Base-by-base conservation (phyloP, 2,797 vertebrate species). In the Merluccius polli region DNA sequence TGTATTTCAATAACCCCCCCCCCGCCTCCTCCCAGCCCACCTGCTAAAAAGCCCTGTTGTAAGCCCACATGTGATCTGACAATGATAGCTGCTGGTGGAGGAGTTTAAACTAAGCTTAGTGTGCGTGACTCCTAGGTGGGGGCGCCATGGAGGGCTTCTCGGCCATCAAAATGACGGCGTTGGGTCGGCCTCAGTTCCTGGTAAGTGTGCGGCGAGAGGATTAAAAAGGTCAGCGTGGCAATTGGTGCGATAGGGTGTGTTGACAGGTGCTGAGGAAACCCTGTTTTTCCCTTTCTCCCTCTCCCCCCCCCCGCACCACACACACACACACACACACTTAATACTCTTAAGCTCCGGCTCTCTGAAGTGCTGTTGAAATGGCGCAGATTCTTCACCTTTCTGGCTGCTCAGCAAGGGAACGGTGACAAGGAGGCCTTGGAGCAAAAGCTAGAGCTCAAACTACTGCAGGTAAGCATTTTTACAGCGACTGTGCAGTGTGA, bases 141-240 rank as follows among this genome's bases (percentile, higher is more conserved):
- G 94, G 93, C 86, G 94, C 95, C 0, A 87, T 94, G 32, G 93
- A 96, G 0, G 94, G 95, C 29, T 99, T 99, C 86, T 92, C 94
- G 0, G 97, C 96, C 85, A 93, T 99, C 87, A 99, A 98, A 88
- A 92, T 98, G 89, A 98, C 96, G 0, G 96, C 96, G 0, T 81
- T 98, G 74, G 96, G 95, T 78, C 92, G 95, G 79, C 97, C 97
- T 24, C 95, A 96, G 89, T 96, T 98, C 92, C 90, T 99, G 95
- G 97, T 98, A 92, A 91, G 93, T 81, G 93, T 81, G 24, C 8
- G 31, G 52, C 10, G 18, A 31, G 44, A 16, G 29, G 29, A 80
- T 83, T 72, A 77, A 79, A 27, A 77, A 73, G 27, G 52, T 72
- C 73, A 71, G 4, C 69, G 16, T 38, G 67, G 13, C 69, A 15